These are phyloP conservation scores for Trichechus manatus DNA, from an alignment of 2,113 vertebrate species.

Conservation along the genomic window DNA sequence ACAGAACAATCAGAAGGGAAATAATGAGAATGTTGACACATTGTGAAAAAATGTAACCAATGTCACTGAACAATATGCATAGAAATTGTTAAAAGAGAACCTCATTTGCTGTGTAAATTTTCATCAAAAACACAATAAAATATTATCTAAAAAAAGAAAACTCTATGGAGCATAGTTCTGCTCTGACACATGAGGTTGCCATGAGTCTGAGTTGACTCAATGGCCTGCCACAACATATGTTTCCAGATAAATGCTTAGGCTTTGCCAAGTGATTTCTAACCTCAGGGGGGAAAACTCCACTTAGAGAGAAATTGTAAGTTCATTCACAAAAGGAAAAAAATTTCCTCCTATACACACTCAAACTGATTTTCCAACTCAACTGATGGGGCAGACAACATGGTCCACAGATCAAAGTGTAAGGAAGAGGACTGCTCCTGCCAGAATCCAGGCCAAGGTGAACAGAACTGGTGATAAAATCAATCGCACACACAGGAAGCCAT, in stretches of 20 bases:
- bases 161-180: no score
- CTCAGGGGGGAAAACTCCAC: conserved; percentile 41
- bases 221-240: not conserved
- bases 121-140: no score
- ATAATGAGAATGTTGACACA: no score
- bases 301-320: not conserved
- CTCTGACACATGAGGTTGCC: no score
- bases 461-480: conserved; percentile 75
- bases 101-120: no score
- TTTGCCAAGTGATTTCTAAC: conserved; percentile 51
- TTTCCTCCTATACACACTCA: not conserved
- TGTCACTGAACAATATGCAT: no score
- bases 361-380: conserved; percentile 66
- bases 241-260: not conserved
- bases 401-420: conserved; percentile 52
- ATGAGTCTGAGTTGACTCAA: no score
- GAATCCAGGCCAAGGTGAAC: conserved; percentile 66
- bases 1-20: no score
- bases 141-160: no score
- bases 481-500: conserved; percentile 46
- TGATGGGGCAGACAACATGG: not conserved
- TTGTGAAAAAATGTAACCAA: no score
- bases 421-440: conserved; percentile 51
- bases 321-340: conserved; percentile 44
- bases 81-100: no score